Base-by-base conservation (phyloP, 2,113 vertebrate species). In the Ceyx melanurus region DNA sequence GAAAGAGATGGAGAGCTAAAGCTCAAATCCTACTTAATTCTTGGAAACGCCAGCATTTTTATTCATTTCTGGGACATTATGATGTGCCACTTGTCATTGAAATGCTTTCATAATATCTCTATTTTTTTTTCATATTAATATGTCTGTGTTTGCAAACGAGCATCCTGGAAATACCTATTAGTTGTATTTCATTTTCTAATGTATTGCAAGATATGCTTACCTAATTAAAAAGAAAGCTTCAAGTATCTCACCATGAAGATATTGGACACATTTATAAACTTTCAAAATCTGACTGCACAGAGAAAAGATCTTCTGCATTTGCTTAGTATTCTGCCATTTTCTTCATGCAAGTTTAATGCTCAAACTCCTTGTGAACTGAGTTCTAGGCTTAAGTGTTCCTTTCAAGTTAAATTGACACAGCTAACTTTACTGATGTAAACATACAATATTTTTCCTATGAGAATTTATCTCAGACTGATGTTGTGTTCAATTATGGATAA, bases 1-100 rank as follows among this genome's bases (percentile, higher is more conserved):
- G 76, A 75, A 68, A 58, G 48, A 92, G 60, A 89, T 80, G 56
- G 82, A 92, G 65, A 90, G 70, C 83, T 93, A 76, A 83, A 95
- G 50, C 66, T 61, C 48, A 96, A 93, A 93, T 90, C 71, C 74
- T 45, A 15, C 77, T 92, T 92, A 90, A 90, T 93, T 93, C 80
- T 75, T 61, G 42, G 66, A 54, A 87, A 92, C 2, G 0, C 51
- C 64, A 73, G 81, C 70, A 73, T 68, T 92, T 93, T 68, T 84
- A 73, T 89, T 89, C 42, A 94, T 92, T 90, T 65, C 29, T 65
- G 50, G 82, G 82, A 82, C 58, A 37, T 54, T 28, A 61, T 46
- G 50, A 75, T 65, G 28, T 21, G n/a, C 31, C 29, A n/a, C 79
- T 57, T 74, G 45, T 53, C 72, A 53, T 26, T 53, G 46, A 93